A percentile compares a stretch with the other conserved stretches of the same genome.
Evolutionary conservation across 2,888 invertebrate species (phyloP).

Genomic region (Cosmopolites sordidus): DNA sequence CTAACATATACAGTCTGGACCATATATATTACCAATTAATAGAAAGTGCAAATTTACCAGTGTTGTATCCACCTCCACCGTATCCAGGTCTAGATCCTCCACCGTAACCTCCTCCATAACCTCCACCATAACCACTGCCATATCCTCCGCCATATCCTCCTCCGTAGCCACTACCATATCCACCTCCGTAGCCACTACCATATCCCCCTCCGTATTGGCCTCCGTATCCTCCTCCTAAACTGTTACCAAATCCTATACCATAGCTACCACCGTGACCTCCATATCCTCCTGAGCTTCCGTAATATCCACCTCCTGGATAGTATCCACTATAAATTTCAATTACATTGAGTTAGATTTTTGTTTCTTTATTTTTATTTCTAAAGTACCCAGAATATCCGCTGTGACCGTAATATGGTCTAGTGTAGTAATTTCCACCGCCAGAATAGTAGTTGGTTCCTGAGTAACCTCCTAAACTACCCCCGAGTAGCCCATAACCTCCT

Average conservation of each 20-base stretch:
- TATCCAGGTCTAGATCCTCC: constrained; percentile 10
- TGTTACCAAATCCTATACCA: constrained; percentile 4
- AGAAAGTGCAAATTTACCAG: too few species aligned
- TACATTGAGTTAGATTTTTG: too few species aligned
- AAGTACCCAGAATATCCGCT: constrained; percentile 14
- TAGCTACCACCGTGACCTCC: not conserved
- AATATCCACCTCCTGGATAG: constrained; percentile 10
- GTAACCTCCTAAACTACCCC: constrained; percentile 2
- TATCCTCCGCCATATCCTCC: constrained; percentile 22
- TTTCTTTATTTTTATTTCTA: too few species aligned
- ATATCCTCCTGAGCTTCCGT: constrained; percentile 2
- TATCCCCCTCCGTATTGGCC: constrained; percentile 5
- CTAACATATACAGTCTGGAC: too few species aligned
- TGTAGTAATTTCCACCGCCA: constrained; percentile 10
- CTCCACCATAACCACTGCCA: constrained; percentile 19
- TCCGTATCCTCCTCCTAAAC: constrained; percentile 3
- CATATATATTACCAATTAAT: too few species aligned
- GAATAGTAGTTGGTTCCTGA: constrained; percentile 9
- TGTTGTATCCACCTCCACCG: constrained; percentile 20
- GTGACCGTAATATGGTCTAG: constrained; percentile 12
- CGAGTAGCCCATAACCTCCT: constrained; percentile 27
- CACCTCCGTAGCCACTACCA: constrained; percentile 7
- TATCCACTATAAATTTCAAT: constrained; percentile 3
- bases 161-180: constrained; percentile 21
- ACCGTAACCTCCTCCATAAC: constrained; percentile 15